Conservation (phyloP, 2,888 invertebrate species). For the Drosophila mayaguana region DNA sequence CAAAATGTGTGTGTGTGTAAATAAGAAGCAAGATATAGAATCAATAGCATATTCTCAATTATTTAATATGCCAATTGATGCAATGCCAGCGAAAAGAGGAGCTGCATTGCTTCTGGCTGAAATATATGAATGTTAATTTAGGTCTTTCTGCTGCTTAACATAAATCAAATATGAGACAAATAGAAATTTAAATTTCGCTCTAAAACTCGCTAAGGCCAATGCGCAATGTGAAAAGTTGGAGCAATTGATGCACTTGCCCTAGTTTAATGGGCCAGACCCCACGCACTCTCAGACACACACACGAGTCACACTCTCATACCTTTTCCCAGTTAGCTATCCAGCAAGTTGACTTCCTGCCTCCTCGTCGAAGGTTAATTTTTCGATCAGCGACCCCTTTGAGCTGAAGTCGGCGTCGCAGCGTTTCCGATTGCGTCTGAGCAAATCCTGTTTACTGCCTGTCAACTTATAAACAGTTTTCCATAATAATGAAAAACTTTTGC, state of each 20-base stretch:
- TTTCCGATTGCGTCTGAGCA: conserved; percentile 69
- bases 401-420: conserved; percentile 44
- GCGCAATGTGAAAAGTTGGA: too few relatives aligned
- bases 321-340: not conserved
- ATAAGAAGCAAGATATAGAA: too few relatives aligned
- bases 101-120: too few relatives aligned
- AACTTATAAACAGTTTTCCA: conserved; percentile 79
- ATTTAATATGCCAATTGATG: too few relatives aligned
- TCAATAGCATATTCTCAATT: too few relatives aligned
- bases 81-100: not conserved
- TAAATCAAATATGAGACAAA: too few relatives aligned
- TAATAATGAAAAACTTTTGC: conserved; percentile 72
- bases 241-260: conserved; percentile 13
- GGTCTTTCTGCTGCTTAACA: too few relatives aligned
- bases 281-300: conserved; percentile 3
- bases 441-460: conserved; percentile 81
- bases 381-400: conserved; percentile 47
- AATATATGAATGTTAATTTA: too few relatives aligned
- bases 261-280: conserved; percentile 23
- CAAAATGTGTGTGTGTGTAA: too few relatives aligned
- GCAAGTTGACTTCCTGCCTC: conserved; percentile 62
- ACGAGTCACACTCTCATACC: not conserved
- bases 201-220: not conserved
- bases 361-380: conserved; percentile 57
- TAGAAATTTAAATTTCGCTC: not conserved